Conservation (phyloP, 2,888 invertebrate species). For the Drosophila neoperkinsi region DNA sequence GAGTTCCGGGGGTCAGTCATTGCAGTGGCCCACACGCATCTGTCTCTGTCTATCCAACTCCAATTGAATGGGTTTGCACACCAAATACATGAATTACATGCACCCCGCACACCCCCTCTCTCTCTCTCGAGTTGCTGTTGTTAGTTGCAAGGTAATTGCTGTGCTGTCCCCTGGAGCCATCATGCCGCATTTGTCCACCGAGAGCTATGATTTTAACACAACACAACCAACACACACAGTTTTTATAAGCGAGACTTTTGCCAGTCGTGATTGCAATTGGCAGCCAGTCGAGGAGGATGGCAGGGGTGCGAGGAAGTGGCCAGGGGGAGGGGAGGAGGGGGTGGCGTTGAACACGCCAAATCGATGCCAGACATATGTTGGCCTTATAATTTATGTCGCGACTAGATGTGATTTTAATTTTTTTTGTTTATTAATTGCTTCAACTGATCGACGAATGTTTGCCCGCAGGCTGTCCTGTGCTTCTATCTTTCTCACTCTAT, state of each 20-base stretch:
- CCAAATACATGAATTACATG: conserved; percentile 7
- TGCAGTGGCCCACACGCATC: conserved; percentile 72
- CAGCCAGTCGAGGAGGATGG: conserved; percentile 40
- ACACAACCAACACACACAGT: conserved; percentile 22
- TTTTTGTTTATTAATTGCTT: conserved; percentile 76
- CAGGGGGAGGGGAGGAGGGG: conserved; percentile 12
- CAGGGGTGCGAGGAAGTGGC: not conserved
- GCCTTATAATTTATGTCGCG: conserved; percentile 74
- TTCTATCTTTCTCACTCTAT: not conserved
- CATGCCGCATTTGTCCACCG: conserved; percentile 80
- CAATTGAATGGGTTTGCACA: conserved; percentile 30
- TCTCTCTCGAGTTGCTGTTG: conserved; percentile 27
- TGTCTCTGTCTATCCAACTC: conserved; percentile 29
- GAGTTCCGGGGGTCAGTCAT: conserved; percentile 74
- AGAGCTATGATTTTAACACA: conserved; percentile 68
- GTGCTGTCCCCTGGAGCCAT: conserved; percentile 75
- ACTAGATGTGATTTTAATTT: conserved; percentile 56
- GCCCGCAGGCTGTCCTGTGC: conserved; percentile 41
- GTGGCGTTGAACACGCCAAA: conserved; percentile 7
- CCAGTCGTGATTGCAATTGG: conserved; percentile 79
- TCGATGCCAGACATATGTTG: conserved; percentile 73
- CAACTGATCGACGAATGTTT: conserved; percentile 51
- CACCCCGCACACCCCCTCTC: not conserved
- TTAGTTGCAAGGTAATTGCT: conserved; percentile 69
- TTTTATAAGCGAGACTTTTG: conserved; percentile 38